Conservation (phyloP, 2,113 vertebrate genomes). For the Caloenas nicobarica region DNA sequence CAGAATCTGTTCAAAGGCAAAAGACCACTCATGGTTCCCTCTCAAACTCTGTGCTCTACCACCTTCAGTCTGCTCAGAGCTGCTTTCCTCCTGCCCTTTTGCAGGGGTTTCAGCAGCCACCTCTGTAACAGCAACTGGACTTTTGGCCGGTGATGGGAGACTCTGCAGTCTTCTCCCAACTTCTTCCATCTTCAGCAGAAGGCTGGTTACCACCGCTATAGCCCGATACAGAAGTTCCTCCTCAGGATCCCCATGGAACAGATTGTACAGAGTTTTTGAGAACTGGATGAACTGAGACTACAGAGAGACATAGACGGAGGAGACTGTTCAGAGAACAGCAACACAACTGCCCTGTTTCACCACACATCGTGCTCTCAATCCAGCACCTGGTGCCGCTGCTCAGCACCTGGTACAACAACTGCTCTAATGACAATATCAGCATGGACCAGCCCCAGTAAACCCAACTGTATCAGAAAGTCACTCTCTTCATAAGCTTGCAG, state of each 20-base stretch:
- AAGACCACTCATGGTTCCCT: conserved; percentile 86
- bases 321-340: not conserved
- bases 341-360: not conserved
- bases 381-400: not conserved
- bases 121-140: not conserved
- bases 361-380: not conserved
- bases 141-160: conserved; percentile 30
- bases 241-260: conserved; percentile 91
- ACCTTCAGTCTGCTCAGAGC: not conserved
- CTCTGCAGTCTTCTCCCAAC: conserved; percentile 75
- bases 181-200: conserved; percentile 75
- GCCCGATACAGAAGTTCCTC: conserved; percentile 91
- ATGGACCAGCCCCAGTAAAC: not conserved
- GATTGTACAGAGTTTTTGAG: conserved; percentile 94
- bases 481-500: not conserved
- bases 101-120: not conserved
- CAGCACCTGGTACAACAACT: not conserved
- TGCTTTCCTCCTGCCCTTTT: not conserved
- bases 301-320: not conserved
- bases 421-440: not conserved
- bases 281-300: conserved; percentile 95
- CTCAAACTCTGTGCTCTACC: not conserved
- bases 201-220: conserved; percentile 90
- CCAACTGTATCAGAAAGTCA: not conserved
- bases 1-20: conserved; percentile 95